phyloP scores from a whole-genome alignment of 2,113 vertebrate species.

The Takifugu flavidus region DNA sequence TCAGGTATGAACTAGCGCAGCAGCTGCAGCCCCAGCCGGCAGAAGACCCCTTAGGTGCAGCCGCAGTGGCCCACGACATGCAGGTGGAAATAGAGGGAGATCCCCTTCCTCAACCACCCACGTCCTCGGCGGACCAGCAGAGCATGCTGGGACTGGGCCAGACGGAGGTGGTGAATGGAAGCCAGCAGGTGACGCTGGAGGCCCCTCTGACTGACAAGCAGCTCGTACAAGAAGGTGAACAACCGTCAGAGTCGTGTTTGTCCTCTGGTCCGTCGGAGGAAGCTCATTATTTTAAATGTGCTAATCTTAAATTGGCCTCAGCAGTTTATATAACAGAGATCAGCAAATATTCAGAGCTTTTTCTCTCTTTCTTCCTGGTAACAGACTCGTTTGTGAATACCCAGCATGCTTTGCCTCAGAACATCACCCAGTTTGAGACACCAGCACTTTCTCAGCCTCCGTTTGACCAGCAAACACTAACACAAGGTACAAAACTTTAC shows the following conservation, averaged over 20 bases:
- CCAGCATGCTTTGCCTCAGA: constrained; percentile 84
- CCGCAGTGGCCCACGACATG: constrained; percentile 79
- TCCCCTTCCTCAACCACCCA: constrained; percentile 73
- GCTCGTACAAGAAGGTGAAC: constrained; percentile 87
- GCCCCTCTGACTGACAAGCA: constrained; percentile 79
- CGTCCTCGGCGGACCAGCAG: constrained; percentile 70
- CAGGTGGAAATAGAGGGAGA: constrained; percentile 84
- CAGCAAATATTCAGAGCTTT: background rate
- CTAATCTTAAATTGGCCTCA: too few species aligned
- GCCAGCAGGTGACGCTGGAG: constrained; percentile 79
- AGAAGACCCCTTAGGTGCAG: constrained; percentile 78
- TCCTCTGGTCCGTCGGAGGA: too few species aligned
- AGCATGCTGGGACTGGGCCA: constrained; percentile 84
- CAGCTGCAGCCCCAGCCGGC: constrained; percentile 88
- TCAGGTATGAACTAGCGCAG: constrained; percentile 92
- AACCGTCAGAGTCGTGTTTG: constrained; percentile 2
- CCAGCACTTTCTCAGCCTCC: constrained; percentile 80
- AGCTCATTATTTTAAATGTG: too few species aligned
- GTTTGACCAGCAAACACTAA: constrained; percentile 86
- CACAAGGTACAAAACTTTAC: constrained; percentile 78
- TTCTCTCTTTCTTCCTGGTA: constrained; percentile 25
- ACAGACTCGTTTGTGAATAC: constrained; percentile 85
- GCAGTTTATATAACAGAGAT: too few species aligned
- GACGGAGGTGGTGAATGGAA: constrained; percentile 78
- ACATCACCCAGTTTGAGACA: constrained; percentile 84